Evolutionary conservation across 2,113 vertebrate genomes (phyloP), one percentile per base, ranked within the genome.

Genomic region (Psettodes erumei): DNA sequence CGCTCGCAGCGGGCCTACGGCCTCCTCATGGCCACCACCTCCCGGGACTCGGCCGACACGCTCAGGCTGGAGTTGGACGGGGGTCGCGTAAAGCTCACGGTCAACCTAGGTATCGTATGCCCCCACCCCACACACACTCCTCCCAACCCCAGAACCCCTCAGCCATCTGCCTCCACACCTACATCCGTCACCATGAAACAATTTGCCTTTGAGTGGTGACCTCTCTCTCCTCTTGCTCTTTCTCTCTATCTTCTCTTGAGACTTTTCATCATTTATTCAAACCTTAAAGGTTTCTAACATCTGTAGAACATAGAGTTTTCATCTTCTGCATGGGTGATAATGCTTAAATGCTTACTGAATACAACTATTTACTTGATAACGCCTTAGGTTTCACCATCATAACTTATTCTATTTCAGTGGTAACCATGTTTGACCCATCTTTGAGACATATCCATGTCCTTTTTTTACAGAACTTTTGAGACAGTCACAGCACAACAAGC

Each of bases 61-160:
- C 92, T 99, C 30, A 95, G 97, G 19, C 91, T 99, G 82, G 98
- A 99, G 93, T 92, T 99, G 81, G 98, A 99, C 0, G 97, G 97
- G 32, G 94, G 97, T 48, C 96, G 97, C 0, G 97, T 99, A 86
- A 99, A 99, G 87, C 97, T 99, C 70, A 99, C 98, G 90, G 98
- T 99, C 93, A 99, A 99, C 90, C 81, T 99, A 98, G 98, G 98
- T 99, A 99, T 98, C 90, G 96, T 98, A 96, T 96, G 75, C 60
- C 86, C 61, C 64, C 51, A n/a, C 60, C 94, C 93, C 92, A 87
- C 84, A 35, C 32, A 60, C 45, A n/a, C n/a, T n/a, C n/a, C n/a
- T n/a, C n/a, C n/a, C n/a, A n/a, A n/a, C n/a, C n/a, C n/a, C n/a
- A n/a, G n/a, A n/a, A n/a, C n/a, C 55, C 30, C 19, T 32, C 56